phyloP scores from a whole-genome alignment of 2,797 vertebrate species.

The Craterocephalus amniculus region DNA sequence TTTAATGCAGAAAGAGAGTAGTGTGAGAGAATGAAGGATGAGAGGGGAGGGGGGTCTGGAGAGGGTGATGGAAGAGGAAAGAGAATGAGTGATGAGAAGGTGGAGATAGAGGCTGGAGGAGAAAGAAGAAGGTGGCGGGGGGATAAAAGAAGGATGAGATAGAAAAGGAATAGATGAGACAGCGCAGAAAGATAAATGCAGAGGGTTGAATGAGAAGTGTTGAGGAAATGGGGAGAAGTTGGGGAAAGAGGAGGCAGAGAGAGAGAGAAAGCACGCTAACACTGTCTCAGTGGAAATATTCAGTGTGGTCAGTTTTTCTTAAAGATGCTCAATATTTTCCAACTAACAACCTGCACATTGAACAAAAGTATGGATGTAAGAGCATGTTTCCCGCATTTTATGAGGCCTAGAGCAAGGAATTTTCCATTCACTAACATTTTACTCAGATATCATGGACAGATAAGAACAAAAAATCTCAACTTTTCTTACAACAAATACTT shows the following conservation, averaged over 20 bases:
- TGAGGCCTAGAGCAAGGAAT: background rate
- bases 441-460: background rate
- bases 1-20: constrained; percentile 32
- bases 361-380: background rate
- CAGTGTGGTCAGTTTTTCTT: background rate
- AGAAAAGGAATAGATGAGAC: constrained; percentile 49
- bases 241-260: constrained; percentile 23
- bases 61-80: constrained; percentile 60
- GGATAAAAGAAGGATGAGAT: constrained; percentile 41
- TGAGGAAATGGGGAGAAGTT: constrained; percentile 16
- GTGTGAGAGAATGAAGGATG: constrained; percentile 56
- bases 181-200: constrained; percentile 43
- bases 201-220: constrained; percentile 25
- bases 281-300: no score
- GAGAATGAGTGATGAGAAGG: constrained; percentile 70
- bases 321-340: background rate
- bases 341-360: background rate
- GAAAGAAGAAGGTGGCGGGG: constrained; percentile 33
- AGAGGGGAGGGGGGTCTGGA: constrained; percentile 44
- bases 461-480: background rate
- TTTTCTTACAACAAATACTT: constrained; percentile 1
- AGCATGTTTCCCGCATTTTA: background rate
- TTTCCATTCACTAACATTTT: background rate
- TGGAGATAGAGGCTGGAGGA: constrained; percentile 48
- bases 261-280: constrained; percentile 14